phyloP scores from a whole-genome alignment of 1,140 invertebrate species.

The Archivesica marissinica region DNA sequence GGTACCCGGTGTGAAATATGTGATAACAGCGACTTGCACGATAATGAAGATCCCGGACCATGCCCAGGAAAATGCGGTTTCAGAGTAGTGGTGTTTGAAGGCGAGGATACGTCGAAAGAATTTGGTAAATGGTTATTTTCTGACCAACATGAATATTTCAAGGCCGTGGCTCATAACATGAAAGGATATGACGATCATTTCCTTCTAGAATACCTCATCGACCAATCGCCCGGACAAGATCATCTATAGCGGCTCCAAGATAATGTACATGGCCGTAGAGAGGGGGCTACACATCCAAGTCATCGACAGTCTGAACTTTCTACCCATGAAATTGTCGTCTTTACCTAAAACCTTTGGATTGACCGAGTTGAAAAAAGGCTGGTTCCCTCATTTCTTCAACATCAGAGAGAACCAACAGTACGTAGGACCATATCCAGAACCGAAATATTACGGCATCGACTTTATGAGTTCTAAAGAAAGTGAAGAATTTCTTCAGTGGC shows the following conservation, averaged over 20 bases:
- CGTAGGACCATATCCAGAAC: background rate
- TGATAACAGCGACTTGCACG: background rate
- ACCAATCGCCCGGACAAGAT: background rate
- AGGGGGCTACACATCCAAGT: constrained; percentile 25
- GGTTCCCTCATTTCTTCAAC: constrained; percentile 54
- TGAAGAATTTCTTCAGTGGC: background rate
- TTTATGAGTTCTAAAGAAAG: background rate
- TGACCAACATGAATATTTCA: too few species aligned
- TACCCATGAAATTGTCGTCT: constrained; percentile 27
- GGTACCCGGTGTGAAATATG: constrained; percentile 32
- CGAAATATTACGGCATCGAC: background rate
- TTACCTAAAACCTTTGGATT: constrained; percentile 46
- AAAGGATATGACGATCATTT: too few species aligned
- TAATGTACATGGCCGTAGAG: constrained; percentile 21
- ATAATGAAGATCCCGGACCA: background rate
- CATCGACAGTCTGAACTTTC: constrained; percentile 40
- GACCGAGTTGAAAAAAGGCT: constrained; percentile 52
- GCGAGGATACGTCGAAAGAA: background rate
- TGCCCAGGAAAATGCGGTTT: constrained; percentile 25
- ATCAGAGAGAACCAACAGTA: constrained; percentile 19
- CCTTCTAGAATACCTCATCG: constrained; percentile 25
- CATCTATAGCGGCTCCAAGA: too few species aligned
- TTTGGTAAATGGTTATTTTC: too few species aligned
- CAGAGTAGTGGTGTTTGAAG: constrained; percentile 35
- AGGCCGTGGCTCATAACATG: constrained; percentile 22